Conservation (phyloP, 2,797 vertebrate species). For the Hirundo rustica region DNA sequence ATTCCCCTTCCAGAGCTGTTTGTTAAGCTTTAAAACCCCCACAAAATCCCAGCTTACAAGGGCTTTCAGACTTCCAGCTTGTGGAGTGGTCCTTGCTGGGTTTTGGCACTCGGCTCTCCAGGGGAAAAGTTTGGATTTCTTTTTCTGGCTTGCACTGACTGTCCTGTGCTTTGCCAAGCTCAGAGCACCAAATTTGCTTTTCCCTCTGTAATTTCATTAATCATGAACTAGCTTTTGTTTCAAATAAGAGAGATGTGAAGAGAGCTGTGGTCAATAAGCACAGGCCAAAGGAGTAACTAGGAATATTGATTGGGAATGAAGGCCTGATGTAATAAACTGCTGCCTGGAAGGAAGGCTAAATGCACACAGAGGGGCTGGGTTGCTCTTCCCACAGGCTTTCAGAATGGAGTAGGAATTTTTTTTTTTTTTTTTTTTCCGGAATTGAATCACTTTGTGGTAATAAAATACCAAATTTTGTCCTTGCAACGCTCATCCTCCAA, state of each 20-base stretch:
- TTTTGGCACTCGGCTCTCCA: neutral
- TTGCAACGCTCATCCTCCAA: neutral
- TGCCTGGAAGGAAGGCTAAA: neutral
- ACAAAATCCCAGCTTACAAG: neutral
- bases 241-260: neutral
- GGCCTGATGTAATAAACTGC: neutral
- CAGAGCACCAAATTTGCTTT: neutral
- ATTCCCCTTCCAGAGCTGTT: neutral
- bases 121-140: neutral
- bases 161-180: neutral
- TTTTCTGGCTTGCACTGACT: neutral
- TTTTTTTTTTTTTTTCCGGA: rapidly evolving
- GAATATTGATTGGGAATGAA: neutral
- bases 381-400: neutral
- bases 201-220: neutral
- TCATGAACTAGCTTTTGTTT: neutral
- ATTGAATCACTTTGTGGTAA: neutral
- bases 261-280: neutral
- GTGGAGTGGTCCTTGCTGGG: neutral
- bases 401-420: neutral
- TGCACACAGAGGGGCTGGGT: rapidly evolving
- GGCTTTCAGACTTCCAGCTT: neutral
- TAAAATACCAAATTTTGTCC: neutral
- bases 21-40: neutral
- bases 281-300: neutral